These are phyloP conservation scores for Coranthus polyacanthus DNA, from an alignment of 2,797 vertebrate genomes.

Conservation along the genomic window DNA sequence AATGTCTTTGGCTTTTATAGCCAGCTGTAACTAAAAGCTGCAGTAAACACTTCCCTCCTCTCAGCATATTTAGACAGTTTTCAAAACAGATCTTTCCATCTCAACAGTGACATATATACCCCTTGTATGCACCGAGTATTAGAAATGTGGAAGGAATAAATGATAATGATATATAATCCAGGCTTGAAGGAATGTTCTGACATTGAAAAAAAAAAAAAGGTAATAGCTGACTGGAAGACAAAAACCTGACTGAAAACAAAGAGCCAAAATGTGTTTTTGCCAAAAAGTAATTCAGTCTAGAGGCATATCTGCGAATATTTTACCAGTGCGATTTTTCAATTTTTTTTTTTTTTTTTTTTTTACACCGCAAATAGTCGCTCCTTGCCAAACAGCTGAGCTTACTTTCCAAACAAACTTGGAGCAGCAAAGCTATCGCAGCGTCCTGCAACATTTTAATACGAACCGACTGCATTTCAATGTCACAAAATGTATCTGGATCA, in stretches of 20 bases:
- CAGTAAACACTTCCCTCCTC: constrained; percentile 63
- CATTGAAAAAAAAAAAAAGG: constrained; percentile 29
- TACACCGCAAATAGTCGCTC: constrained; percentile 28
- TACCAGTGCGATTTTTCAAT: constrained; percentile 45
- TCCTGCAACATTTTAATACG: constrained; percentile 29
- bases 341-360: constrained; percentile 14
- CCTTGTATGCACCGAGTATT: not conserved
- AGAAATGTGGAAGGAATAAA: constrained; percentile 33
- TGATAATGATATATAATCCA: constrained; percentile 33
- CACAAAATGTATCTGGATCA: constrained; percentile 12
- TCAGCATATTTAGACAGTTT: constrained; percentile 30
- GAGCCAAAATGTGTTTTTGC: constrained; percentile 57
- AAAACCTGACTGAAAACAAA: constrained; percentile 26
- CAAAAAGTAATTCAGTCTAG: constrained; percentile 54
- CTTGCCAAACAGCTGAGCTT: constrained; percentile 59
- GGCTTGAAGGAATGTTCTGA: constrained; percentile 53
- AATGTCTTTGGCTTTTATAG: constrained; percentile 79
- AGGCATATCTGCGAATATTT: constrained; percentile 62
- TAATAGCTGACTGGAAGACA: constrained; percentile 30
- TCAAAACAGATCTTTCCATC: constrained; percentile 11
- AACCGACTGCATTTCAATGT: constrained; percentile 17
- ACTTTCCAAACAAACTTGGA: constrained; percentile 55
- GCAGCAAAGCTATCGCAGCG: not conserved
- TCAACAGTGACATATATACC: not conserved
- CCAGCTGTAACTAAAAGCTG: constrained; percentile 67